phyloP scores from a whole-genome alignment of 2,113 vertebrate species.

The Tinamus guttatus region DNA sequence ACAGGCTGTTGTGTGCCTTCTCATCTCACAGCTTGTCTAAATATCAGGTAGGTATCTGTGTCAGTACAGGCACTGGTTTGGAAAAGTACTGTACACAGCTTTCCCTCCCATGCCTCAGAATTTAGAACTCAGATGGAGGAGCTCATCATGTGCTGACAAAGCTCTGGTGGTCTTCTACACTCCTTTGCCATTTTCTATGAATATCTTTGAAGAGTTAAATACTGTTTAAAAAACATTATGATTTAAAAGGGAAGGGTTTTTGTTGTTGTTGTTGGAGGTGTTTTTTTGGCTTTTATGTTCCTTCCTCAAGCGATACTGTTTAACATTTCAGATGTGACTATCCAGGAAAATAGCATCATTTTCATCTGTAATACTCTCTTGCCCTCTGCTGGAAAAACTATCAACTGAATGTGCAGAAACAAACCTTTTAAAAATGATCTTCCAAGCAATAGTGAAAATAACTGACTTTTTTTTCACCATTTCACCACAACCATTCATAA shows the following conservation, averaged over 20 bases:
- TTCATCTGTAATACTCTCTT: constrained; percentile 79
- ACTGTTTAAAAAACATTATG: constrained; percentile 71
- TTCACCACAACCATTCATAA: background rate
- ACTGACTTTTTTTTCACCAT: background rate
- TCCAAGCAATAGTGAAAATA: background rate
- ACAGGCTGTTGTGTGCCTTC: rapidly evolving
- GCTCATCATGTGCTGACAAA: background rate
- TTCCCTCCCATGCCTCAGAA: background rate
- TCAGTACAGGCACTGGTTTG: background rate
- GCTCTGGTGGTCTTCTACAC: constrained; percentile 18
- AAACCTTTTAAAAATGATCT: constrained; percentile 16
- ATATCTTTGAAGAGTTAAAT: constrained; percentile 60
- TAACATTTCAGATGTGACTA: constrained; percentile 41
- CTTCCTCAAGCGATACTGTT: constrained; percentile 55
- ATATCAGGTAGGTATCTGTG: rapidly evolving
- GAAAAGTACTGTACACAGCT: background rate
- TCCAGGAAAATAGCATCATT: background rate
- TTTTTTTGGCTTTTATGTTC: constrained; percentile 56
- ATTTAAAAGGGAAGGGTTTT: constrained; percentile 48
- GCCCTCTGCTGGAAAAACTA: constrained; percentile 80
- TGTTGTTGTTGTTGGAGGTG: background rate
- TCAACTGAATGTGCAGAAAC: constrained; percentile 6
- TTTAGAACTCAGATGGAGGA: background rate
- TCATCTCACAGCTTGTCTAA: background rate
- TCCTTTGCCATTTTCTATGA: constrained; percentile 39